phyloP scores from a whole-genome alignment of 2,888 invertebrate species.

The Merodon equestris region DNA sequence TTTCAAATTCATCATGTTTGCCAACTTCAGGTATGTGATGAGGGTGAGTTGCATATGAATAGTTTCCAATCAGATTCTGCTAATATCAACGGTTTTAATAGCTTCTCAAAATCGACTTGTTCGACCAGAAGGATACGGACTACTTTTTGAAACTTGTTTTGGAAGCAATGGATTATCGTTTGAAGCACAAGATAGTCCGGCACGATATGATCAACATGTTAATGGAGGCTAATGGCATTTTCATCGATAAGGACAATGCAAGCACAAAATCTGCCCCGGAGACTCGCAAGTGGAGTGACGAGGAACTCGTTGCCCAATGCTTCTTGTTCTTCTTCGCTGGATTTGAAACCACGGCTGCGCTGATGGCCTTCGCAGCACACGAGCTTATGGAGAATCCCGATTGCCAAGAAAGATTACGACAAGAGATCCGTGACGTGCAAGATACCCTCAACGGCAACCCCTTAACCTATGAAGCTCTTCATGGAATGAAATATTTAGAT shows the following conservation, averaged over 20 bases:
- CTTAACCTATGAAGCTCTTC: constrained; percentile 81
- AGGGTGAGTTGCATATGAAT: too few species aligned
- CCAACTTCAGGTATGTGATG: constrained; percentile 65
- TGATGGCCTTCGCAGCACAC: constrained; percentile 80
- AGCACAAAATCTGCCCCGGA: constrained; percentile 1
- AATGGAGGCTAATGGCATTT: constrained; percentile 77
- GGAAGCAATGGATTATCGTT: constrained; percentile 78
- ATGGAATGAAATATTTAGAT: constrained; percentile 82
- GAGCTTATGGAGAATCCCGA: constrained; percentile 82
- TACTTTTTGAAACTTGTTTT: constrained; percentile 79
- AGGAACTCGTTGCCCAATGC: constrained; percentile 82
- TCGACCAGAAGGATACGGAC: constrained; percentile 72
- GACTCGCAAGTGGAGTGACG: constrained; percentile 77
- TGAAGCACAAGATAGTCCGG: constrained; percentile 79
- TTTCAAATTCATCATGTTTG: constrained; percentile 70
- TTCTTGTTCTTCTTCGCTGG: constrained; percentile 82
- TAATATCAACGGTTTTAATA: too few species aligned
- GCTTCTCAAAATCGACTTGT: constrained; percentile 72
- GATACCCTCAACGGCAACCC: constrained; percentile 78
- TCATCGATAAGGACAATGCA: constrained; percentile 76
- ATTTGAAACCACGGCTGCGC: constrained; percentile 79
- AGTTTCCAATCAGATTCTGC: too few species aligned
- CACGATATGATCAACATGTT: constrained; percentile 82
- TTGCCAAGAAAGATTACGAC: constrained; percentile 80
- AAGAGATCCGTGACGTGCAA: constrained; percentile 81